Base-by-base conservation (phyloP, 2,888 invertebrate species). In the Platycnemis pennipes region DNA sequence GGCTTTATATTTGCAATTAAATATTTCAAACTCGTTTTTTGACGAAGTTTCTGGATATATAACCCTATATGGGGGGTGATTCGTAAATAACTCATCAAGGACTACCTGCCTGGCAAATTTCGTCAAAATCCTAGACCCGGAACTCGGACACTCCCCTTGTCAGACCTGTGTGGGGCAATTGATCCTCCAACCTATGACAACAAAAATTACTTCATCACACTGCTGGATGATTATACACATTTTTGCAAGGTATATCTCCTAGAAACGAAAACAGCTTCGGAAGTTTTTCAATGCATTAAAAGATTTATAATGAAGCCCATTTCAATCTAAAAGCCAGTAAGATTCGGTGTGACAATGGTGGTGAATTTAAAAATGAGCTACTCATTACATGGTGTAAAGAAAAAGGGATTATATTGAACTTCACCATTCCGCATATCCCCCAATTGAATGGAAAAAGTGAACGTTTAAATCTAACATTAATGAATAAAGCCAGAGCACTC, bases 401-500 rank as follows among this genome's bases (percentile, higher is more conserved):
- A 69, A 69, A 69, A 31, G 69, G n/a, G n/a, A n/a, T n/a, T n/a
- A n/a, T n/a, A n/a, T n/a, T n/a, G n/a, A n/a, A 69, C n/a, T 69
- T 69, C 31, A 69, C 31, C 31, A 69, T 69, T 69, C 69, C 31
- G 4, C 94, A 95, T 89, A 95, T 94, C 94, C 95, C 95, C 22
- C 95, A 95, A 89, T 56, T 95, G 85, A 95, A 95, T 95, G 95
- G 95, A 13, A 94, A 94, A 26, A 94, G 95, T 11, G 95, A 95
- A 94, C 86, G 95, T 22, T 86, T 95, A 87, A 95, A 95, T 53
- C 46, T 95, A 94, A 95, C 95, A 22, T 42, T 96, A 77, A 49
- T 95, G 88, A 95, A 95, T 69, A 95, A 95, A 94, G 94, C 95
- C 37, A 94, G 95, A 94, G 94, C 95, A 49, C 94, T 96, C 94